phyloP scores from a whole-genome alignment of 1,140 invertebrate genomes.

The Magallana angulata region DNA sequence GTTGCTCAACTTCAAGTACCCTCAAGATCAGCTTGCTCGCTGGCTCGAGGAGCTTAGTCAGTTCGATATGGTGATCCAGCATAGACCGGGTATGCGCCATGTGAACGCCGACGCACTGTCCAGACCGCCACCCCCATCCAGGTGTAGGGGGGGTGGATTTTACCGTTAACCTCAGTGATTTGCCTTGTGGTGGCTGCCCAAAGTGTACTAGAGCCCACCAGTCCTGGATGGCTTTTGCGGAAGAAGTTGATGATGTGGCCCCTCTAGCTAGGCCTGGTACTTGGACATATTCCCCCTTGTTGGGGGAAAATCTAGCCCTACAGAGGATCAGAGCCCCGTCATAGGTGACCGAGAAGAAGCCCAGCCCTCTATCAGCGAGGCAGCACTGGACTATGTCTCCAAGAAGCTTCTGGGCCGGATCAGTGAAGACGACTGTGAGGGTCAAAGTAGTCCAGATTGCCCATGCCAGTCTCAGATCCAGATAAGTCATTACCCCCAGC shows the following conservation, averaged over 20 bases:
- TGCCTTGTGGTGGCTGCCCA: background rate
- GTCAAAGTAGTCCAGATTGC: background rate
- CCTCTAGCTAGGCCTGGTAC: background rate
- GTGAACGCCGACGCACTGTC: too few species aligned
- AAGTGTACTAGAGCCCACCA: background rate
- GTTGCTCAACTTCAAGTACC: conserved; percentile 17
- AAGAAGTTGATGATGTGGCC: background rate
- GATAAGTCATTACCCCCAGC: too few species aligned
- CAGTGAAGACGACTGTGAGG: background rate
- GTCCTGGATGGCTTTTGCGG: background rate
- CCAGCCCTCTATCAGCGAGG: background rate
- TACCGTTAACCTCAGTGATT: background rate
- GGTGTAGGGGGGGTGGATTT: background rate
- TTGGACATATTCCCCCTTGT: background rate
- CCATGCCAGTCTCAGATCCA: background rate
- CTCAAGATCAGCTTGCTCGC: background rate
- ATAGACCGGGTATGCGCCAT: too few species aligned
- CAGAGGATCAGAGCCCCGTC: background rate
- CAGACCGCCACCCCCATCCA: background rate
- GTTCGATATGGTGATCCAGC: background rate
- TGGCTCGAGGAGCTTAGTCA: conserved; percentile 4
- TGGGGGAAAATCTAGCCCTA: background rate
- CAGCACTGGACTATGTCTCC: background rate
- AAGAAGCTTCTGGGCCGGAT: background rate
- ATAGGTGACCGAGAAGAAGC: too few species aligned